These are phyloP conservation scores for Cercopithecus mona DNA, from an alignment of 2,113 vertebrate genomes.

Conservation along the genomic window DNA sequence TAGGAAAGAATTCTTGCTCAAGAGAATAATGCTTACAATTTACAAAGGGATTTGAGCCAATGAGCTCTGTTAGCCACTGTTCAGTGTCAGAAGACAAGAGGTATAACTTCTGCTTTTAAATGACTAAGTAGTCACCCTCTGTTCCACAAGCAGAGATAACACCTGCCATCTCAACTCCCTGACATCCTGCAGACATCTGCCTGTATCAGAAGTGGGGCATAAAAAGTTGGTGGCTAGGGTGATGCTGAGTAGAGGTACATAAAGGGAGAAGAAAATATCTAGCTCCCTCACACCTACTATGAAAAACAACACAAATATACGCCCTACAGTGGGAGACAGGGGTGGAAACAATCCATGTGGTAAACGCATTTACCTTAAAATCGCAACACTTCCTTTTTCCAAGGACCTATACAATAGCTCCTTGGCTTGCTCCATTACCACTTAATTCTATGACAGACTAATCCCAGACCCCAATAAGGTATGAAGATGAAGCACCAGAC, in stretches of 20 bases:
- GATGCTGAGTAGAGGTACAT: background rate
- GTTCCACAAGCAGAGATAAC: background rate
- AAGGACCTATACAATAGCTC: background rate
- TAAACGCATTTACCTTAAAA: background rate
- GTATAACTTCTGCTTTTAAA: background rate
- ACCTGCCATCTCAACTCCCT: background rate
- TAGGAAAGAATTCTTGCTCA: background rate
- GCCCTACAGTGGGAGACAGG: background rate
- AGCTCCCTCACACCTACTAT: background rate
- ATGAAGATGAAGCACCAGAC: background rate
- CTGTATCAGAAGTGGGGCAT: background rate
- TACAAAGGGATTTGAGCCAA: background rate
- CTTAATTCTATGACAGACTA: background rate
- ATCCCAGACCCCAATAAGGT: background rate
- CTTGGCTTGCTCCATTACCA: background rate
- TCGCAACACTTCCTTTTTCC: background rate
- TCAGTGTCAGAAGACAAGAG: background rate
- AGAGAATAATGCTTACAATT: background rate
- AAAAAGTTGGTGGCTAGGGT: background rate
- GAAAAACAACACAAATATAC: background rate
- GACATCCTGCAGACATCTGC: background rate
- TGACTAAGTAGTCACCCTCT: background rate
- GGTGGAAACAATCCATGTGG: background rate
- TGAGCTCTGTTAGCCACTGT: background rate
- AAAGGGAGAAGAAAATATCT: background rate